phyloP scores from a whole-genome alignment of 1,140 invertebrate genomes.

The Drosophila murphyi region DNA sequence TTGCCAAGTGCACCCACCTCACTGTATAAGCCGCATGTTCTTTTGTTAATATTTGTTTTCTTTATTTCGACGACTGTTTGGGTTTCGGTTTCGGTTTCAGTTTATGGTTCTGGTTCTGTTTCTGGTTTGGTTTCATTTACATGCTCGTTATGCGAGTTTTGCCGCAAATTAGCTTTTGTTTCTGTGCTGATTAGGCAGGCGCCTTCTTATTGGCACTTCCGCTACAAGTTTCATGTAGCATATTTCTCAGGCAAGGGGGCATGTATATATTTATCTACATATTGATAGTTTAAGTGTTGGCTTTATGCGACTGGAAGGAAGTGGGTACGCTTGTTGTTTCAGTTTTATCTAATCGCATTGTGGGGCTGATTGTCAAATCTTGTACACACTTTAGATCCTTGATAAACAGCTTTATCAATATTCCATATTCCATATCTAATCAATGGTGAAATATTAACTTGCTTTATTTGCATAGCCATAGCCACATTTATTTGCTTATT shows the following conservation, averaged over 20 bases:
- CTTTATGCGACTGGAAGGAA: background rate
- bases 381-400: conserved; percentile 28
- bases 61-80: conserved; percentile 34
- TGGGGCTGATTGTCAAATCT: conserved; percentile 21
- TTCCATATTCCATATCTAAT: conserved; percentile 57
- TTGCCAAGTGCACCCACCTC: background rate
- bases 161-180: conserved; percentile 72
- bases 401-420: conserved; percentile 22
- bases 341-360: conserved; percentile 33
- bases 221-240: conserved; percentile 47
- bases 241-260: conserved; percentile 40
- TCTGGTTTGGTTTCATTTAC: conserved; percentile 64
- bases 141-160: conserved; percentile 71
- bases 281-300: conserved; percentile 10
- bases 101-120: conserved; percentile 50
- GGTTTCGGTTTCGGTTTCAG: conserved; percentile 62
- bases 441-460: conserved; percentile 65
- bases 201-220: conserved; percentile 71
- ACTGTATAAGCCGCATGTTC: conserved; percentile 35
- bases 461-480: conserved; percentile 51
- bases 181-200: conserved; percentile 54
- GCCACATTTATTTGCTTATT: conserved; percentile 30
- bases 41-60: conserved; percentile 53
- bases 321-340: background rate
- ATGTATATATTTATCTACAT: background rate